Evolutionary conservation across 1,140 invertebrate genomes (phyloP), one percentile per base, ranked within the genome.

Genomic region (Drosophila bocki): DNA sequence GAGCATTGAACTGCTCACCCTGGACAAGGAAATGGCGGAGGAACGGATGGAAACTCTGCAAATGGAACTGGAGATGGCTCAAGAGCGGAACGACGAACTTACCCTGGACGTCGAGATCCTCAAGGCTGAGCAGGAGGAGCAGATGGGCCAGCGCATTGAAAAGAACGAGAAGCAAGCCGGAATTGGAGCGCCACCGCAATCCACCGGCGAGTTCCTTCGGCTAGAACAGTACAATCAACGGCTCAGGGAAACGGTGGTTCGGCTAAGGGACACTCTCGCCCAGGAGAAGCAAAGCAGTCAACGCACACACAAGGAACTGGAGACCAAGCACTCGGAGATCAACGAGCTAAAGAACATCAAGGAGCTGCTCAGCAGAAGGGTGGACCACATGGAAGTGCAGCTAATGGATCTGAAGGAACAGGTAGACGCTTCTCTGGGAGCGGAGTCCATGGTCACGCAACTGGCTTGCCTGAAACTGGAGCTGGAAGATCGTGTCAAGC

Each of bases 11-110:
- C 97, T 99, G 95, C 96, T 98, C 0, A 99, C 98, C 0, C 94
- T 99, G 4, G 99, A 99, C 92, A 99, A 99, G 93, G 98, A 99
- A 94, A 99, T 99, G 98, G 99, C 99, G 0, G 99, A 99, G 93
- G 99, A 99, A 92, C 97, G 98, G 91, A 96, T 97, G 3, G 98
- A 99, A 93, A 96, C 96, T 0, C 93, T 99, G 12, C 97, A 99
- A 93, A 94, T 97, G 54, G 98, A 99, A 93, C 84, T 99, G 67
- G 98, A 98, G 59, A 95, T 96, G 79, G 94, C 97, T 8, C 96
- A 97, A 84, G 97, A 98, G 94, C 97, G 96, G 91, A 94, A 98
- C 57, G 98, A 99, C 92, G 98, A 99, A 86, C 94, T 99, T 6
- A 96, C 95, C 17, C 93, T 99, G 12, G 98, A 99, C 93, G 93